These are phyloP conservation scores for Rutpela maculata DNA, from an alignment of 2,888 invertebrate species.

Conservation along the genomic window DNA sequence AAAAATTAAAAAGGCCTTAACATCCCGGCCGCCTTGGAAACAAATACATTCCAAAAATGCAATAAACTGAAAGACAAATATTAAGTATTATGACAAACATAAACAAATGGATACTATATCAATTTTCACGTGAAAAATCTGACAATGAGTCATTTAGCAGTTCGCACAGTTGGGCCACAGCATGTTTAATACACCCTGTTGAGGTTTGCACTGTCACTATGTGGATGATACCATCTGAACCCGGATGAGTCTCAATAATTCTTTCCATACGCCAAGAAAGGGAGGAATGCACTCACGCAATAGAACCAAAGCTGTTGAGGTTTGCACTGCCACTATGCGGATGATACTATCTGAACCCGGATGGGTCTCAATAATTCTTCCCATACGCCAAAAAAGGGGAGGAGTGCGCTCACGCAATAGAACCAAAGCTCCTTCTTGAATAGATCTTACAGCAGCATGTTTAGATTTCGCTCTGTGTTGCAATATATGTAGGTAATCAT, in stretches of 20 bases:
- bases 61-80: background rate
- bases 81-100: background rate
- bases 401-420: constrained; percentile 25
- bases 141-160: background rate
- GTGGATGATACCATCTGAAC: constrained; percentile 5
- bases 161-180: constrained; percentile 12
- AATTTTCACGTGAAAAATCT: background rate
- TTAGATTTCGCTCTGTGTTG: constrained; percentile 52
- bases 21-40: constrained; percentile 10
- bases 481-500: constrained; percentile 58
- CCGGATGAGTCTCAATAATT: constrained; percentile 30
- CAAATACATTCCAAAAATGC: background rate
- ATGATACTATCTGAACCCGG: constrained; percentile 19
- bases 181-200: constrained; percentile 1
- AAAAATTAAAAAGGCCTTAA: background rate
- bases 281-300: no score
- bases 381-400: constrained; percentile 33
- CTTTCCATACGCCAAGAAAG: constrained; percentile 37
- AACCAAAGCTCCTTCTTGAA: constrained; percentile 21
- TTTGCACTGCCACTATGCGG: constrained; percentile 16
- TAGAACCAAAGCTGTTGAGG: no score
- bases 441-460: background rate
- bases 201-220: constrained; percentile 19
- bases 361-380: constrained; percentile 31
- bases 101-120: background rate